Evolutionary conservation across 2,888 invertebrate genomes (phyloP).

Genomic region (Idaea biselata): DNA sequence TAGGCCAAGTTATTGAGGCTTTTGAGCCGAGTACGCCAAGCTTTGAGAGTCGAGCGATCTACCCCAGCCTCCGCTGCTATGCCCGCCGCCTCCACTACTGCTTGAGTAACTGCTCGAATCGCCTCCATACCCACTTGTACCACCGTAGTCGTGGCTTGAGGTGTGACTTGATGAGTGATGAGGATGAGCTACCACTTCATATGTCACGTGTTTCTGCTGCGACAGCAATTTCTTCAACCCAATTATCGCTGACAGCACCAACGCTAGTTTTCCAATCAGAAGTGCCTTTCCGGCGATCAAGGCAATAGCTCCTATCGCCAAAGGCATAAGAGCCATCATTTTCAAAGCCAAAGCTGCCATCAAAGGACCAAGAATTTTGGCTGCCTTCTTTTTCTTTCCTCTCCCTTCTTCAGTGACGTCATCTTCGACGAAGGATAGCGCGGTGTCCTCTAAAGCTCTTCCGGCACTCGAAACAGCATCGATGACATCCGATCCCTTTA

Average conservation of each 20-base stretch:
- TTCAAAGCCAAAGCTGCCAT: constrained; percentile 88
- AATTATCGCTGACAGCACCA: constrained; percentile 90
- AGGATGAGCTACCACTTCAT: constrained; percentile 92
- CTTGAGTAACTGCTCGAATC: constrained; percentile 77
- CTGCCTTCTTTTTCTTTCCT: constrained; percentile 91
- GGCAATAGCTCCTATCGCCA: constrained; percentile 90
- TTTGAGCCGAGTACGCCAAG: constrained; percentile 89
- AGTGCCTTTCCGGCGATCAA: constrained; percentile 92
- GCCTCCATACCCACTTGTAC: constrained; percentile 83
- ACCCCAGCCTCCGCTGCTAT: constrained; percentile 85
- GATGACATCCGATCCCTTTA: constrained; percentile 91
- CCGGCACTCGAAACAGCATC: constrained; percentile 90
- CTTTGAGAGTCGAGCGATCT: constrained; percentile 88
- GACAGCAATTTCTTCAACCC: constrained; percentile 91
- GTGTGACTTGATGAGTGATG: constrained; percentile 86
- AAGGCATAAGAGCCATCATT: constrained; percentile 88
- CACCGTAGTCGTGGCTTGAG: constrained; percentile 83
- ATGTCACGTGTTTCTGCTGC: constrained; percentile 92
- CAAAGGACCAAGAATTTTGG: constrained; percentile 88
- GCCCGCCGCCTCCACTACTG: constrained; percentile 74
- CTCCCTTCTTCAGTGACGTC: constrained; percentile 84
- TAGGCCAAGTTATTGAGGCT: constrained; percentile 77
- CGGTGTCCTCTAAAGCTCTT: constrained; percentile 88
- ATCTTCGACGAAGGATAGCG: constrained; percentile 82
- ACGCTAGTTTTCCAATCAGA: constrained; percentile 90